Evolutionary conservation across 2,113 vertebrate species (phyloP).

Genomic region (Montifringilla adamsi): DNA sequence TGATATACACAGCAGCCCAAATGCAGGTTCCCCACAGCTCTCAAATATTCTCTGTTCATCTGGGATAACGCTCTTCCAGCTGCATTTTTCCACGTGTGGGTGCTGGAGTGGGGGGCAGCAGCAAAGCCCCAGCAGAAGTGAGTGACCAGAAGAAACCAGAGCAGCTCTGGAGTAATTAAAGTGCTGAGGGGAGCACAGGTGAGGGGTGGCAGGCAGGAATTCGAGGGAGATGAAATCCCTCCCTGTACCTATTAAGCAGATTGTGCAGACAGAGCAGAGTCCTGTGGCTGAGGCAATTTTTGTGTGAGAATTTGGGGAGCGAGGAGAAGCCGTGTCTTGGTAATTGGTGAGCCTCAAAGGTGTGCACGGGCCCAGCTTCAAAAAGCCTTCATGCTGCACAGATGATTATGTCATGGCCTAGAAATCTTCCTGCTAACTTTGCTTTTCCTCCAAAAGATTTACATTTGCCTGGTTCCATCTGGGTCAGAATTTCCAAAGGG

Average conservation of each 20-base stretch:
- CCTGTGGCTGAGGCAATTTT: background rate
- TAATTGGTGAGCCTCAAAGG: slow-evolving; percentile 44
- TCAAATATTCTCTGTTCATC: background rate
- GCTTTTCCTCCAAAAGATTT: background rate
- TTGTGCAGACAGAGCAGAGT: slow-evolving; percentile 14
- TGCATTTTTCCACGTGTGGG: background rate
- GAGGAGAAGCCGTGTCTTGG: background rate
- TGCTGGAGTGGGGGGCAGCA: background rate
- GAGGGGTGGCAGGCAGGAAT: background rate
- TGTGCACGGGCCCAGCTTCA: background rate
- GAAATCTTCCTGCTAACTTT: slow-evolving; percentile 41
- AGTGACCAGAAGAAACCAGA: background rate
- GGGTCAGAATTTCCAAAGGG: background rate
- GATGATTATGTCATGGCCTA: slow-evolving; percentile 40
- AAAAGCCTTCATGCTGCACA: background rate
- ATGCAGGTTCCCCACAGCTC: slow-evolving; percentile 18
- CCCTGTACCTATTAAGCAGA: background rate
- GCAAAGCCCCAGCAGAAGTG: background rate
- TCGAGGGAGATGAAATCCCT: background rate
- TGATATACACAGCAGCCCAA: slow-evolving; percentile 5
- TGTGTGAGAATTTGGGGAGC: background rate
- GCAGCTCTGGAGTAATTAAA: background rate
- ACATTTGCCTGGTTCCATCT: background rate
- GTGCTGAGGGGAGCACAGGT: background rate
- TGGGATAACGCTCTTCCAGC: background rate